Conservation (phyloP, 2,113 vertebrate species). For the Pachyramphus minor region DNA sequence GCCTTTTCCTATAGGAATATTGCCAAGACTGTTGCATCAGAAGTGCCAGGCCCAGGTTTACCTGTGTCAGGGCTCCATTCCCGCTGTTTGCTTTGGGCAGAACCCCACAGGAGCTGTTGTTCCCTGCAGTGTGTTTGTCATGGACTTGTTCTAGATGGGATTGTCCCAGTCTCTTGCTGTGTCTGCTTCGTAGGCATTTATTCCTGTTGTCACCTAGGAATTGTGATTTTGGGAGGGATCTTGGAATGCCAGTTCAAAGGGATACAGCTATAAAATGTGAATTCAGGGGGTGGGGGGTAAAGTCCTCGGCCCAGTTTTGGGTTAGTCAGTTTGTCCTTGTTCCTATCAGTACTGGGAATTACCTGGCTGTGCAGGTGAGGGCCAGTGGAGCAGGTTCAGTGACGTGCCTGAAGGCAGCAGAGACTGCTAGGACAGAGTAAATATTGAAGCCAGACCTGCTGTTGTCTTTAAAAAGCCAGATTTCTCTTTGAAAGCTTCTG, state of each 20-base stretch:
- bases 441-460: not conserved
- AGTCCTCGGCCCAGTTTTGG: not conserved
- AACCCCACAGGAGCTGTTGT: not conserved
- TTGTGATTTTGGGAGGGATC: not conserved
- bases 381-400: not conserved
- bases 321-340: not conserved
- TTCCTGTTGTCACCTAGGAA: not conserved
- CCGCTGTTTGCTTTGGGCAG: not conserved
- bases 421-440: not conserved
- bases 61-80: not conserved
- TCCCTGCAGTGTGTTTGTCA: rapidly evolving
- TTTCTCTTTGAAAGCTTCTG: not conserved
- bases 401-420: not conserved
- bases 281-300: too few species aligned
- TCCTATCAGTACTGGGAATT: not conserved
- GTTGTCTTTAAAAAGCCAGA: not conserved
- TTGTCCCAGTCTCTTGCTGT: not conserved
- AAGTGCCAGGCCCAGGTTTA: not conserved
- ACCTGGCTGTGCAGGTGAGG: not conserved
- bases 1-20: not conserved
- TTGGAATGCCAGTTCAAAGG: not conserved
- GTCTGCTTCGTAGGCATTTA: not conserved
- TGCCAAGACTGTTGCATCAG: slow-evolving; percentile 1
- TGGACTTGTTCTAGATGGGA: not conserved
- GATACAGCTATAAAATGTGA: not conserved